Evolutionary conservation across 2,797 vertebrate genomes (phyloP).

Genomic region (Scomberomorus guttatus): DNA sequence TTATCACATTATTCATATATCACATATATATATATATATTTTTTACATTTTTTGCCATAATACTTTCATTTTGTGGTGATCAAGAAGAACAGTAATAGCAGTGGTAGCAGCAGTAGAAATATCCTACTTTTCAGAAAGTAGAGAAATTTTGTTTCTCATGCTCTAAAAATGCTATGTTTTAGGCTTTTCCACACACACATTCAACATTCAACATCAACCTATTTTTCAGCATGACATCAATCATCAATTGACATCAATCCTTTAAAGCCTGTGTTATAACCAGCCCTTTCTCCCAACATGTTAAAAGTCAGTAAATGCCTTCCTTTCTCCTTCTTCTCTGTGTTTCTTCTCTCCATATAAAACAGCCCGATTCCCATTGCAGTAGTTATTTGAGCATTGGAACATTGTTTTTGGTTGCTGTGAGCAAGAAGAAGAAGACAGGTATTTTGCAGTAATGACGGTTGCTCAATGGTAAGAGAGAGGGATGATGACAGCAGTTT

Average conservation of each 20-base stretch:
- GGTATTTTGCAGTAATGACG: slow-evolving; percentile 65
- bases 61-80: background rate
- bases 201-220: background rate
- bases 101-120: background rate
- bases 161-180: background rate
- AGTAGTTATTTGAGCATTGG: slow-evolving; percentile 45
- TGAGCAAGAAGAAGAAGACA: slow-evolving; percentile 42
- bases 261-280: background rate
- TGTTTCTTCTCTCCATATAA: slow-evolving; percentile 45
- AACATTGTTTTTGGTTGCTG: slow-evolving; percentile 51
- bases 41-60: background rate
- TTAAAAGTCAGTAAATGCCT: slow-evolving; percentile 40
- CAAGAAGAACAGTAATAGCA: background rate
- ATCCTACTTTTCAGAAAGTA: background rate
- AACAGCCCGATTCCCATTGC: slow-evolving; percentile 45
- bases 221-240: background rate
- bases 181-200: background rate
- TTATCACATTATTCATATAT: too few relatives aligned
- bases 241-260: background rate
- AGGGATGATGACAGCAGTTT: slow-evolving; percentile 68
- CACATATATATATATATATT: too few relatives aligned
- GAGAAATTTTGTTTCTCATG: background rate
- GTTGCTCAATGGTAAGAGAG: slow-evolving; percentile 59
- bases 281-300: background rate
- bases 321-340: background rate